Conservation (phyloP, 2,797 vertebrate genomes). For the Selene dorsalis region DNA sequence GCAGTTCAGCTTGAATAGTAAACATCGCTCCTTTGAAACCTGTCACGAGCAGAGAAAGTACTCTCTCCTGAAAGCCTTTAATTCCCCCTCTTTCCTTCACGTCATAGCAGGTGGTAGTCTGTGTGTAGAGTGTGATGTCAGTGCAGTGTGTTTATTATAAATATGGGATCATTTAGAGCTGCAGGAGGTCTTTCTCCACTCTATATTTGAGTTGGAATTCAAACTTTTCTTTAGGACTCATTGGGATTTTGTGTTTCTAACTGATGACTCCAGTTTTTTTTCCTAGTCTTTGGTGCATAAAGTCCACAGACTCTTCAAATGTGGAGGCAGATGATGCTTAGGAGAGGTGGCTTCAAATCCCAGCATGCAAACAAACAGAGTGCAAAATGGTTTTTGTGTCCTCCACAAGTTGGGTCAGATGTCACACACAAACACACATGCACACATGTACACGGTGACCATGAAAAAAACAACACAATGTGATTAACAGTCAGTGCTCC, state of each 20-base stretch:
- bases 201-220: not conserved
- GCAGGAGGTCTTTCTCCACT: not conserved
- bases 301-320: conserved; percentile 4
- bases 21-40: conserved; percentile 57
- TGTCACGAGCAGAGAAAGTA: conserved; percentile 46
- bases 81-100: conserved; percentile 45
- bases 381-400: conserved; percentile 29
- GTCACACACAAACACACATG: conserved; percentile 24
- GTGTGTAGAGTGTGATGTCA: conserved; percentile 5
- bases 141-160: conserved; percentile 2
- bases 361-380: conserved; percentile 61
- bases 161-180: not conserved
- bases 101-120: conserved; percentile 32
- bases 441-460: not conserved
- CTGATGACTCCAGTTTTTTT: not conserved
- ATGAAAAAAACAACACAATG: conserved; percentile 33
- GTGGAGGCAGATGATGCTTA: conserved; percentile 10
- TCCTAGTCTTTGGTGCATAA: not conserved
- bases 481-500: conserved; percentile 59
- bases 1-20: conserved; percentile 57
- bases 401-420: conserved; percentile 43
- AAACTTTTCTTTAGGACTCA: not conserved
- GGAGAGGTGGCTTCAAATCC: conserved; percentile 6
- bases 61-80: conserved; percentile 50
- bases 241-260: conserved; percentile 5